Base-by-base conservation (phyloP, 2,113 vertebrate genomes). In the Nettapus auritus region DNA sequence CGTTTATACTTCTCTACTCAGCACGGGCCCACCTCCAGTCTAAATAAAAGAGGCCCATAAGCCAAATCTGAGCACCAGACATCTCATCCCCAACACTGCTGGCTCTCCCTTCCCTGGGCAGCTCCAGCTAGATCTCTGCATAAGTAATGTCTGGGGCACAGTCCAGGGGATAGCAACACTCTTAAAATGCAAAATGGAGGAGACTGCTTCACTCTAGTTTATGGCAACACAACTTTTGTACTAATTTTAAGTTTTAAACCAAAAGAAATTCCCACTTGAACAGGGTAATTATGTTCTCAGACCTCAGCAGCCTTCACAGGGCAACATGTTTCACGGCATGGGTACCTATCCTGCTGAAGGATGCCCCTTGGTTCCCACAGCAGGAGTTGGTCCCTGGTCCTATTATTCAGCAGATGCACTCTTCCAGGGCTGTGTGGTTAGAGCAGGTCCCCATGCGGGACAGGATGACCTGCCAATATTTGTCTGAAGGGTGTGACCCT, bases 261-360 rank as follows among this genome's bases (percentile, higher is more conserved):
- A 57, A 53, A 77, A 57, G 22, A 34, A 38, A 38, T 44, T 86
- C 33, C 33, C 29, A 33, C 5, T 8, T 22, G 33, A 56, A 13
- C 31, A n/a, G 55, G 8, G 5, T 55, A 11, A 29, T 56, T 50
- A 7, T 13, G 20, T 64, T 34, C 23, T 40, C 3, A 21, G 50
- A 28, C 14, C 12, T 8, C 8, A 0, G 1, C 29, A 25, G 21
- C n/a, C 50, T 6, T 48, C 3, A 0, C 11, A 34, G 64, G n/a
- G 9, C 2, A 0, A 46, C 0, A 18, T 20, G 20, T 50, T 29
- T 74, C 8, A 0, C 1, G 3, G 34, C 53, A 11, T 0, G 0
- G 28, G 23, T 25, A 13, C 22, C 13, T 11, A 1, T 59, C 19
- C 57, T 63, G 40, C 70, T 38, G 23, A 29, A 33, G 34, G 40